Base-by-base conservation (phyloP, 2,113 vertebrate genomes). In the Sceloporus undulatus region DNA sequence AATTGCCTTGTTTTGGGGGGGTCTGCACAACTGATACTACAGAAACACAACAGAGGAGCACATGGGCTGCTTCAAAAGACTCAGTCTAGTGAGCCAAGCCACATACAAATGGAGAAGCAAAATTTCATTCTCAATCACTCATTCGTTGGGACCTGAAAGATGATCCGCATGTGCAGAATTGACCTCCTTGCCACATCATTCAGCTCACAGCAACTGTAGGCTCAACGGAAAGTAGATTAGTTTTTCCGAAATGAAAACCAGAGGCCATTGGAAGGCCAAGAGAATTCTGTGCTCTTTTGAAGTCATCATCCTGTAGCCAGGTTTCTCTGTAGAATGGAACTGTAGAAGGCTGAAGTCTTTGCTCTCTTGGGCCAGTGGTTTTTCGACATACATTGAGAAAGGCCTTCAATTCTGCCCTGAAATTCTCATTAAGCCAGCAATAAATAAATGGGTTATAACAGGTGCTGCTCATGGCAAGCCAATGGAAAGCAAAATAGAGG, bases 141-240 rank as follows among this genome's bases (percentile, higher is more conserved):
- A 25, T 66, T 13, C 38, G 48, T n/a, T 25, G 13, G 40, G 66
- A 18, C 8, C 27, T 11, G 66, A 68, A 70, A 68, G 9, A 11
- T 25, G 5, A 82, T 29, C 56, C 9, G 11, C 56, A 59, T 59
- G 10, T 34, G 48, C 48, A 48, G 48, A 48, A 7, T 48, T 48
- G 48, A 5, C 48, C 48, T 40, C 29, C 48, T 86, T 8, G 21
- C 74, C 56, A 59, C 76, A 13, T 75, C 0, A 0, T 85, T 97
- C 93, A 99, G 90, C 94, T 97, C 88, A 96, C 89, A 0, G 95
- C 94, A 83, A 98, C 97, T 4, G 97, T 95, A 0, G 98, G 98
- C 90, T 99, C 97, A 85, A 98, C 97, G 1, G 98, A 97, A 0
- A 95, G 96, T 84, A 98, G 96, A 68, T 98, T 98, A 71, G 96